These are phyloP conservation scores for Bruchidius siliquastri DNA, from an alignment of 2,888 invertebrate genomes.

Conservation along the genomic window DNA sequence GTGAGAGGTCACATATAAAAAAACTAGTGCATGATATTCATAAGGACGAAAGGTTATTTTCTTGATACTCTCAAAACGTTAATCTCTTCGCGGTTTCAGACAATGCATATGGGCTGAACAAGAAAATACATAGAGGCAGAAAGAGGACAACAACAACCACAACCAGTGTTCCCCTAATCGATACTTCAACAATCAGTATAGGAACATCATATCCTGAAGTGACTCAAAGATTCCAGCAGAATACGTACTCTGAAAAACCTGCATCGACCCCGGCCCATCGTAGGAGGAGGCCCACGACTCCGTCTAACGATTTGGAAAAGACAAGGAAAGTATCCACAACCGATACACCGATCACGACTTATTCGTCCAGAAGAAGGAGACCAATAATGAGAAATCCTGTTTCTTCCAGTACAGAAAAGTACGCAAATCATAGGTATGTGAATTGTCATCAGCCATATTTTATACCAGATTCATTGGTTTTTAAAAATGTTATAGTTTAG, in stretches of 20 bases:
- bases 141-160: slow-evolving; percentile 2
- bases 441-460: too few species aligned
- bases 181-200: not conserved
- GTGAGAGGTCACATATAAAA: too few species aligned
- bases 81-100: not conserved
- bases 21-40: too few species aligned
- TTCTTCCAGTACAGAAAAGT: slow-evolving; percentile 20
- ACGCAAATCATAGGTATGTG: slow-evolving; percentile 37
- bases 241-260: not conserved
- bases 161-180: not conserved
- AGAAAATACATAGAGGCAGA: not conserved
- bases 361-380: slow-evolving; percentile 42
- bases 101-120: not conserved
- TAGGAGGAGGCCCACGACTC: slow-evolving; percentile 12
- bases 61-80: too few species aligned
- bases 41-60: too few species aligned
- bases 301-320: not conserved
- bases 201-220: not conserved
- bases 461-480: too few species aligned
- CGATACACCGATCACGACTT: slow-evolving; percentile 45
- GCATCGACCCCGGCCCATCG: not conserved
- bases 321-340: slow-evolving; percentile 26
- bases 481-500: too few species aligned
- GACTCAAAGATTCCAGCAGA: not conserved
- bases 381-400: slow-evolving; percentile 16